Conservation (phyloP, 2,888 invertebrate species). For the Leptinotarsa peninsularis region DNA sequence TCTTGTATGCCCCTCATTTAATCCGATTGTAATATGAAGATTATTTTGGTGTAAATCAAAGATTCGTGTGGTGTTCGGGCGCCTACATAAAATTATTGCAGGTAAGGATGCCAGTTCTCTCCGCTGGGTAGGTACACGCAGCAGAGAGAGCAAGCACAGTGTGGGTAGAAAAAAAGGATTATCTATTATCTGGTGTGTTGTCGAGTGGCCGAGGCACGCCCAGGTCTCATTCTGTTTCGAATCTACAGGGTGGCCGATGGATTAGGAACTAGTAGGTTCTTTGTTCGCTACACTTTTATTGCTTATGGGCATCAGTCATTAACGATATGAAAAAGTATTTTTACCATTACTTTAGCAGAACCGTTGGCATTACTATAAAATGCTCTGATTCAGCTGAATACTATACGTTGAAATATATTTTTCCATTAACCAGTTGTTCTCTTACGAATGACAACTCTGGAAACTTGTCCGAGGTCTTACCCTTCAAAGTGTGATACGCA, state of each 20-base stretch:
- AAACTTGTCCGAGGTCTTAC: no score
- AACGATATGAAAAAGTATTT: no score
- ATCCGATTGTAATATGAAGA: slow-evolving; percentile 42
- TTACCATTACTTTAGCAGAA: neutral
- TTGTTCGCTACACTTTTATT: slow-evolving; percentile 13
- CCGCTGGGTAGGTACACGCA: neutral
- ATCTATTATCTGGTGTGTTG: slow-evolving; percentile 58
- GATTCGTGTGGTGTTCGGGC: slow-evolving; percentile 35
- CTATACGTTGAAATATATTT: no score
- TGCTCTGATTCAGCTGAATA: no score
- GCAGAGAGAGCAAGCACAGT: slow-evolving; percentile 28
- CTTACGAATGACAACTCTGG: no score
- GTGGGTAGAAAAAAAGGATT: slow-evolving; percentile 53
- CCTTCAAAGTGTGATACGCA: no score
- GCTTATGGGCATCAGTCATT: slow-evolving; percentile 15
- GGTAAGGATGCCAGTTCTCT: slow-evolving; percentile 14
- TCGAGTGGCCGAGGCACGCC: slow-evolving; percentile 55
- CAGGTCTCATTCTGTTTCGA: slow-evolving; percentile 42
- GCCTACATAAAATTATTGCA: slow-evolving; percentile 30
- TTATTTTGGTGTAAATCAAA: slow-evolving; percentile 43
- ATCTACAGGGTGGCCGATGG: slow-evolving; percentile 15
- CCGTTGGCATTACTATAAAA: neutral
- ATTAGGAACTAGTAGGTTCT: neutral
- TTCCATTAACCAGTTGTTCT: no score
- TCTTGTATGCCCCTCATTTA: slow-evolving; percentile 33